Evolutionary conservation across 2,113 vertebrate species (phyloP).

Genomic region (Malurus cyaneus): DNA sequence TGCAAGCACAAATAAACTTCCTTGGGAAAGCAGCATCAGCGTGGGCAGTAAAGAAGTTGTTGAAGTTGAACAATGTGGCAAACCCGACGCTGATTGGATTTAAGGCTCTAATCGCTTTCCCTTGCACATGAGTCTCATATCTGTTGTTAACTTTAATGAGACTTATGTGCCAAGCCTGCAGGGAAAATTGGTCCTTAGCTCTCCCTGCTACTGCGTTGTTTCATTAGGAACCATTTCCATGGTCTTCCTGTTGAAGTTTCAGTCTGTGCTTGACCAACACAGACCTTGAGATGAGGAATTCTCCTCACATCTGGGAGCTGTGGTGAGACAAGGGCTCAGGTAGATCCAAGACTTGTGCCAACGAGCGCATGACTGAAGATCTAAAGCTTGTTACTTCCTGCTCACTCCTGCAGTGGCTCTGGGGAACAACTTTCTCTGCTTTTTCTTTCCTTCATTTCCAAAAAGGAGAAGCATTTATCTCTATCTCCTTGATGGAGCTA

Average conservation of each 20-base stretch:
- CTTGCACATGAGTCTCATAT: neutral
- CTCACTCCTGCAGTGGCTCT: neutral
- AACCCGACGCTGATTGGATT: neutral
- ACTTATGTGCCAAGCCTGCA: conserved; percentile 22
- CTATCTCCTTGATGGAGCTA: neutral
- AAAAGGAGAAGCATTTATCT: neutral
- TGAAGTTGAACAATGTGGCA: conserved; percentile 26
- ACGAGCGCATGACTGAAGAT: neutral
- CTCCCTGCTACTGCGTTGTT: neutral
- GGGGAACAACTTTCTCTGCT: neutral
- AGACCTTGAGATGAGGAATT: neutral
- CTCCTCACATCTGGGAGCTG: neutral
- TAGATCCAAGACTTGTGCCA: neutral
- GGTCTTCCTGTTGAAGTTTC: neutral
- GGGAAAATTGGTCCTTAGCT: neutral
- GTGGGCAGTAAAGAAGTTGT: neutral
- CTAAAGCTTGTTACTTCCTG: neutral
- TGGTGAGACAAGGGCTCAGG: neutral
- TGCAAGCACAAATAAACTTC: neutral
- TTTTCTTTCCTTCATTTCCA: neutral
- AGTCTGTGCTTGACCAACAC: neutral
- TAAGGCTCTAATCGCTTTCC: conserved; percentile 10
- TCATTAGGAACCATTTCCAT: neutral
- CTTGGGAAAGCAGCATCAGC: neutral
- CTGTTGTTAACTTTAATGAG: conserved; percentile 57